Base-by-base conservation (phyloP, 2,113 vertebrate species). In the Myrmophylax atrothorax region DNA sequence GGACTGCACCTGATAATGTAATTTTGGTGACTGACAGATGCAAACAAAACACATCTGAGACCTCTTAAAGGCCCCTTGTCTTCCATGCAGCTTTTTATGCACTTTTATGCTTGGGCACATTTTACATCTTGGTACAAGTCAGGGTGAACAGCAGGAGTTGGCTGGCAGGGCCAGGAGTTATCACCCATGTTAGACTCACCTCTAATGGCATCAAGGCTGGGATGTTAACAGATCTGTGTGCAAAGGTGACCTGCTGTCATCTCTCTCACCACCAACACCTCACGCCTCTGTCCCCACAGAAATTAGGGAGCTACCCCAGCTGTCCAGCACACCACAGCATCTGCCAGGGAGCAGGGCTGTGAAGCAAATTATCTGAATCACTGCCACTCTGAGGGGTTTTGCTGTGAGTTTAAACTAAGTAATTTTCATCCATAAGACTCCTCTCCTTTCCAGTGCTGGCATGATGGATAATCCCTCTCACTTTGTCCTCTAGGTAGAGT, bases 201-300 rank as follows among this genome's bases (percentile, higher is more conserved):
- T 76, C n/a, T 78, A 49, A 68, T 1, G 42, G 49, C 87, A 87
- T 35, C 49, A 60, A 38, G 19, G 62, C 40, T 49, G 38, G 2
- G 4, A 52, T 69, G 38, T 35, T 35, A 90, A 70, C 26, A 69
- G 49, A 78, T 26, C 10, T 55, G 31, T 44, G 28, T 55, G 52
- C 38, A 78, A 73, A 75, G 2, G 17, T 52, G 74, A 87, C 38
- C 29, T 63, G 52, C 60, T 77, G 37, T n/a, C 47, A 70, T 7
- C 23, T 55, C 26, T 55, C 7, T 8, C 38, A 24, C 20, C 26
- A 24, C 38, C n/a, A 35, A 49, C 26, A 44, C 7, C 22, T 29
- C 24, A 24, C 4, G 1, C 6, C 3, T 2, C 22, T 7, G 8
- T 37, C 26, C 26, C 38, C 18, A 22, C 0, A 53, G 89, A 58